Conservation (phyloP, 2,888 invertebrate species). For the Eristalis pertinax region DNA sequence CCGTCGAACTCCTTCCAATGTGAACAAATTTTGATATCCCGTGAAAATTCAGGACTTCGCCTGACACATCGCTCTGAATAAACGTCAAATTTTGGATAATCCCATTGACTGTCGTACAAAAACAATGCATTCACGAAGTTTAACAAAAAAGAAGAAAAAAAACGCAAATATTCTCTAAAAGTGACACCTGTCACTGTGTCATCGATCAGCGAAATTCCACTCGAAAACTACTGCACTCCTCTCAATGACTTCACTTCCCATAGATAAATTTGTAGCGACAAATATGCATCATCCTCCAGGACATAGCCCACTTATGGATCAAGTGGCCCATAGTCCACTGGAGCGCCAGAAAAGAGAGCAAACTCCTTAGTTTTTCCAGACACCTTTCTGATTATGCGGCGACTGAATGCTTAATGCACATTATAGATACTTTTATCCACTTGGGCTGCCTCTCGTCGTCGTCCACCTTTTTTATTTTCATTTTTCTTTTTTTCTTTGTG, state of each 20-base stretch:
- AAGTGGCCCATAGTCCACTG: neutral
- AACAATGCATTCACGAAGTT: too few relatives aligned
- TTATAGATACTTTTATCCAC: slow-evolving; percentile 61
- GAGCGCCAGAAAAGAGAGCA: neutral
- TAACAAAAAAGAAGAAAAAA: too few relatives aligned
- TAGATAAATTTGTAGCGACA: neutral
- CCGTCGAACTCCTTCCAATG: too few relatives aligned
- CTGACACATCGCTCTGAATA: too few relatives aligned
- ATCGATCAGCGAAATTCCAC: neutral
- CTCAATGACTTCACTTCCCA: neutral
- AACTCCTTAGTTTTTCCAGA: slow-evolving; percentile 65
- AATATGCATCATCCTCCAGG: neutral
- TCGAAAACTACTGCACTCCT: neutral
- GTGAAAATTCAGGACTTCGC: too few relatives aligned
- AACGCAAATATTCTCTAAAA: too few relatives aligned
- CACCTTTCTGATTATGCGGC: slow-evolving; percentile 68
- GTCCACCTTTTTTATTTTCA: neutral
- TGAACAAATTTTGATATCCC: too few relatives aligned
- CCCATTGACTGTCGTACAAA: too few relatives aligned
- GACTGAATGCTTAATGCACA: slow-evolving; percentile 68
- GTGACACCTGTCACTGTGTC: too few relatives aligned
- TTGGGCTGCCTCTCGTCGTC: slow-evolving; percentile 8
- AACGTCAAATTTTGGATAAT: too few relatives aligned
- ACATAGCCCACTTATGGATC: neutral
- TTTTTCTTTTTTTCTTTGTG: slow-evolving; percentile 14